Base-by-base conservation (phyloP, 2,888 invertebrate genomes). In the Deilephila elpenor region DNA sequence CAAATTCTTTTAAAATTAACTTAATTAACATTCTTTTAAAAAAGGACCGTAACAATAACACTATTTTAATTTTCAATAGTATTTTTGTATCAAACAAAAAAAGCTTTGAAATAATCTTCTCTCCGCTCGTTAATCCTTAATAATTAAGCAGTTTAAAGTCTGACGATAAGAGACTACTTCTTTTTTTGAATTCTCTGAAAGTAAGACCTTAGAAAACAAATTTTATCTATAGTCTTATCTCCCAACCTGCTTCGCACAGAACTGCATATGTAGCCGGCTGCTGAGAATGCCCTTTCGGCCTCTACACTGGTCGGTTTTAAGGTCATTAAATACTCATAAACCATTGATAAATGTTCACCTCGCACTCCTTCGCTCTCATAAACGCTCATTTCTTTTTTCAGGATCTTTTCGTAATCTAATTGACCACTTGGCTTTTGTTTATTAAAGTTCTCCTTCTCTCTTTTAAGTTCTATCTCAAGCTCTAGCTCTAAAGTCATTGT, bases 361-460 rank as follows among this genome's bases (percentile, higher is more conserved):
- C 64, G 70, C 53, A 17, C 20, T 37, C 77, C 76, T 51, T 75
- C 74, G 74, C 75, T 78, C 60, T 78, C 74, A 59, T 74, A 76
- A 14, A 74, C 70, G 71, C 73, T 74, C 75, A 75, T 77, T 74
- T 74, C 77, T 70, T 56, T 37, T 56, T 59, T 70, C 70, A 73
- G 53, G 37, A 75, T 70, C 70, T 71, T 72, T 34, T 71, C 60
- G 61, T 34, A 70, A 71, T 71, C 64, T 44, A 70, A 34, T 61
- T 70, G 53, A 74, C 64, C 19, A 59, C 59, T 20, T n/a, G 7
- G n/a, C 20, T 59, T 20, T 59, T 59, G 8, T 59, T 59, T 20
- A n/a, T 59, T 59, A 59, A 19, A 59, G n/a, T 59, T 59, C 37
- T 37, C 37, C 37, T 53, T 53, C 53, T 53, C 53, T 53, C 19